Evolutionary conservation across 2,888 invertebrate genomes (phyloP), one percentile per base, ranked within the genome.

Genomic region (Laothoe populi): DNA sequence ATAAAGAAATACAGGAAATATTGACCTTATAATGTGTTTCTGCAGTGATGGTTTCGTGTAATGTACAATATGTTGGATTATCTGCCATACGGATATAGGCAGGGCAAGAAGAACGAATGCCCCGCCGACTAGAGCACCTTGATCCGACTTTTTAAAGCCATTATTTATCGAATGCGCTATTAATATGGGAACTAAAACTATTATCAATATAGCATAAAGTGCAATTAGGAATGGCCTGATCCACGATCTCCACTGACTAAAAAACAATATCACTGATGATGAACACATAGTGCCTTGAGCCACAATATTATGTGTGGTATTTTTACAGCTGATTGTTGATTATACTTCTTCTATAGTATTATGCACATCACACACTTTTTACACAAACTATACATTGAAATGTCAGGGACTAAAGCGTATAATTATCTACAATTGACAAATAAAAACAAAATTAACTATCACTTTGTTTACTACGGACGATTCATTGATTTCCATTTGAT

Each of bases 31-130:
- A 66, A 99, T 97, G 88, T 98, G 97, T 88, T 98, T 97, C 80
- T 99, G 99, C 71, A 99, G 91, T 71, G 95, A 96, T 16, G 99
- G 98, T 80, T 98, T 97, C 0, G 97, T 98, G 79, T 98, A 99
- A 86, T 98, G 96, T 62, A 98, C 96, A 81, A 98, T 95, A 89
- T 99, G 99, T 84, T 98, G 97, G 53, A 97, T 96, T 75, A 99
- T 99, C 88, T 98, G 98, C 96, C 98, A 99, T 75, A 99, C 94
- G 49, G 98, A 97, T 67, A 99, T 96, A 0, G 99, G 99, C 58
- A 99, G 92, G 0, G 98, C 97, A 63, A 98, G 93, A 68, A 98
- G 94, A 23, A 98, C 98, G 90, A 99, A 99, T n/a, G 97, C 94
- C 4, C 98, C 98, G 8, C 96, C 98, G 63, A 98, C 95, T 69